Evolutionary conservation across 2,113 vertebrate genomes (phyloP), one percentile per base, ranked within the genome.

Genomic region (Lophura nycthemera): DNA sequence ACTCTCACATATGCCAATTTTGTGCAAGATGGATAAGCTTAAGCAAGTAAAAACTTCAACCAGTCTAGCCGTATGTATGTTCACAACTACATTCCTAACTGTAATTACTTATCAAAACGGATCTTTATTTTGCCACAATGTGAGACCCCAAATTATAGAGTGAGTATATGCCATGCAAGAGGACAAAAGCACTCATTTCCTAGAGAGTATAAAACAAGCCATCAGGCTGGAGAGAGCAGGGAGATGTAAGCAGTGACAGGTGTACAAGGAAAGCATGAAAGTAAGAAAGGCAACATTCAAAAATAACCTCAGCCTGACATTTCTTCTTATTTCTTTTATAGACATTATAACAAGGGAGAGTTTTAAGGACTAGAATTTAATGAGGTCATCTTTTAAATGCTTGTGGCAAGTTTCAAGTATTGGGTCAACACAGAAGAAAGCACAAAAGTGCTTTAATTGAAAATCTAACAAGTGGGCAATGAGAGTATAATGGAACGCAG

Each of bases 301-400:
- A n/a, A 75, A 59, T 69, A 80, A 76, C 43, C 16, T 18, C 6
- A 76, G 59, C 22, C 52, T 87, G 78, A 78, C 10, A 36, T 74
- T 77, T 72, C 43, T 76, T 76, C 48, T 48, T 2, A 8, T 70
- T 86, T 78, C 66, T 85, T 87, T 84, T 19, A 27, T 0, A 76
- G 34, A 13, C 15, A 63, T 61, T 63, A 59, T 29, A 91, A 88
- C 27, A 83, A 88, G 36, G 27, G 59, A 76, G 71, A 89, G 27
- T 66, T 88, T 91, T 87, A 89, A 92, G 82, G 67, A 66, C 64
- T 63, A 82, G 24, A 59, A 91, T 89, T 82, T 91, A 83, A 91
- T 77, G 38, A 92, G 50, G 72, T 91, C 40, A 32, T 59, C n/a
- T 45, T 93, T 87, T 79, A 86, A 91, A 83, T 0, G 13, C 80